Conservation (phyloP, 2,888 invertebrate genomes). For the Physocephala rufipes region DNA sequence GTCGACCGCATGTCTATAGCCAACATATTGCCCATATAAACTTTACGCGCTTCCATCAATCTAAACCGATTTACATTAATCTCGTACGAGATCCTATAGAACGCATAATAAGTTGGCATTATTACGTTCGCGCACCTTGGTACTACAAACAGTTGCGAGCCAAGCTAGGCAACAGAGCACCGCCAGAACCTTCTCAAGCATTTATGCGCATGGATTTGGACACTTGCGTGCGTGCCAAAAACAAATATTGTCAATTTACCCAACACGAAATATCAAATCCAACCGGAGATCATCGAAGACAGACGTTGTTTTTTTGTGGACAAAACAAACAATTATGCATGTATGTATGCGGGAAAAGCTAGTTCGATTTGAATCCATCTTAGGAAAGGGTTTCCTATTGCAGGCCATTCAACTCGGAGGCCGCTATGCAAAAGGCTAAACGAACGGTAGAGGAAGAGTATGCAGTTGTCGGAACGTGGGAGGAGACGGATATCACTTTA, state of each 20-base stretch:
- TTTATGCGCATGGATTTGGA: conserved; percentile 91
- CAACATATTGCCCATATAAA: conserved; percentile 91
- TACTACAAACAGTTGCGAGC: conserved; percentile 72
- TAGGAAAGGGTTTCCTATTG: conserved; percentile 45
- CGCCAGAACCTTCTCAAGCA: conserved; percentile 54
- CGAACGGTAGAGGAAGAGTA: conserved; percentile 85
- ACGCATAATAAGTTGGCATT: conserved; percentile 90
- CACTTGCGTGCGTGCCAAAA: conserved; percentile 81
- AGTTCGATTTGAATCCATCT: background rate
- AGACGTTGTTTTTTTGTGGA: conserved; percentile 90
- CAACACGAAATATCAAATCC: conserved; percentile 82
- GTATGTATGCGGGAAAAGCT: conserved; percentile 67
- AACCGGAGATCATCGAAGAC: conserved; percentile 85
- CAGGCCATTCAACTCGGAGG: conserved; percentile 85
- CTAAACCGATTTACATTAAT: conserved; percentile 88
- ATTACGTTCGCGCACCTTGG: conserved; percentile 89
- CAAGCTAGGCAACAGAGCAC: conserved; percentile 71
- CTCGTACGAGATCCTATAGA: conserved; percentile 90
- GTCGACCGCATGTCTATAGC: conserved; percentile 83
- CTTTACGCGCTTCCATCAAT: conserved; percentile 80
- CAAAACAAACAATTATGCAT: conserved; percentile 81
- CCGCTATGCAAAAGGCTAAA: conserved; percentile 84
- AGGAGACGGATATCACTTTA: conserved; percentile 85
- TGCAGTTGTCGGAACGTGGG: conserved; percentile 87
- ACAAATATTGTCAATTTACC: conserved; percentile 81